phyloP scores from a whole-genome alignment of 2,113 vertebrate genomes.

The Pteropus alecto region DNA sequence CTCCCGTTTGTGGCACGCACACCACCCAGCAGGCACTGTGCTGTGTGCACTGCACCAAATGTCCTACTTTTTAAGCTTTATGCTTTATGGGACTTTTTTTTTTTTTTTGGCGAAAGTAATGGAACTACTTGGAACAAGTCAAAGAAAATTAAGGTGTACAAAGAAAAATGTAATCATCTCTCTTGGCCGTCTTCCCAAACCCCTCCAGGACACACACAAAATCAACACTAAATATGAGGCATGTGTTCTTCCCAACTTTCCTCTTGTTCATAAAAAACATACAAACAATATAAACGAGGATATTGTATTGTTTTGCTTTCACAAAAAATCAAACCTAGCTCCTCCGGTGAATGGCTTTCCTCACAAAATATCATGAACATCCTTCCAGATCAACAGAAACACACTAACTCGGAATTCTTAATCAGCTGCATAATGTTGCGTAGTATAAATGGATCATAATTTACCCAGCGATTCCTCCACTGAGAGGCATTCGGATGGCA shows the following conservation, averaged over 20 bases:
- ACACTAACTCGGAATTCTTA: not conserved
- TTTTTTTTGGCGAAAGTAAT: not conserved
- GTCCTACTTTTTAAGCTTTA: not conserved
- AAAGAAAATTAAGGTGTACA: not conserved
- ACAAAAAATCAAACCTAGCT: not conserved
- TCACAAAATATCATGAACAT: not conserved
- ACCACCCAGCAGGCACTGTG: accelerated
- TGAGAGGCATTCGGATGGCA: not conserved
- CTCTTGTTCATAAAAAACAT: not conserved
- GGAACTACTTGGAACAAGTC: not conserved
- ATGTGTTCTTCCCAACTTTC: not conserved
- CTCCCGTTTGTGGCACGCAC: accelerated
- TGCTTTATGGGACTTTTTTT: too few relatives aligned
- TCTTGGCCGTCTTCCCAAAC: not conserved
- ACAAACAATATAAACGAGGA: not conserved
- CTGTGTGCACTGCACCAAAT: accelerated
- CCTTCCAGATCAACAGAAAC: not conserved
- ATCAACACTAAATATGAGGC: not conserved
- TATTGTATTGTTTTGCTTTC: not conserved
- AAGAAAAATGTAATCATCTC: not conserved
- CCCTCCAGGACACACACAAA: not conserved
- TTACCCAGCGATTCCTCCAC: not conserved
- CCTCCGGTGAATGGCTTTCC: not conserved
- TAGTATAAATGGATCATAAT: accelerated
- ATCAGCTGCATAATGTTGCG: accelerated